These are phyloP conservation scores for Cisticola juncidis DNA, from an alignment of 2,113 vertebrate genomes.

Conservation along the genomic window DNA sequence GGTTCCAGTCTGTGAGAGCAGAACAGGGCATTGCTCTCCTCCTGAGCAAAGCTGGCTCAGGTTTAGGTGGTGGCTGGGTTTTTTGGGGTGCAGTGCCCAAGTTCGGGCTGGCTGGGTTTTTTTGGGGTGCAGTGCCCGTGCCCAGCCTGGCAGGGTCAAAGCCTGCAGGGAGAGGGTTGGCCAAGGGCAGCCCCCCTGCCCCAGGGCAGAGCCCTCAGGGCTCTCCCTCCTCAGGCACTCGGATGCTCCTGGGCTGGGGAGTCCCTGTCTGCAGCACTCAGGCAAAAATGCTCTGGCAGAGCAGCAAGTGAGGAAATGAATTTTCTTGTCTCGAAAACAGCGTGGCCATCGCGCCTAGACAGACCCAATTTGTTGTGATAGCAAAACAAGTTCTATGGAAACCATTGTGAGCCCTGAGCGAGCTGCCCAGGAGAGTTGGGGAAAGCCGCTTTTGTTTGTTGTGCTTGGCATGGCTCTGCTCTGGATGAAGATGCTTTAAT, in stretches of 20 bases:
- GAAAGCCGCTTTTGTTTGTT: conserved; percentile 91
- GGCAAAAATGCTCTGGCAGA: conserved; percentile 59
- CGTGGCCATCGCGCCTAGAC: conserved; percentile 60
- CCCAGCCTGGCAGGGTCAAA: background rate
- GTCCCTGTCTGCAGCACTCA: conserved; percentile 28
- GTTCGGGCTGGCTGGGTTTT: too few relatives aligned
- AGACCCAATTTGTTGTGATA: conserved; percentile 85
- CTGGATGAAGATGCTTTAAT: conserved; percentile 76
- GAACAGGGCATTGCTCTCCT: background rate
- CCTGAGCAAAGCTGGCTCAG: background rate
- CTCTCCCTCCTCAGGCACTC: background rate
- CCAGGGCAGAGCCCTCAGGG: background rate
- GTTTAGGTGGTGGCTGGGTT: too few relatives aligned
- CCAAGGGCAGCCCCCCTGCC: background rate
- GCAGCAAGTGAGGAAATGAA: conserved; percentile 45
- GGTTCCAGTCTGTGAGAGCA: background rate
- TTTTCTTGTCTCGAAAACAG: conserved; percentile 58
- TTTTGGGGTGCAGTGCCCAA: too few relatives aligned
- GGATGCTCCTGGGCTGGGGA: conserved; percentile 9
- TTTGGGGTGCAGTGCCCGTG: background rate
- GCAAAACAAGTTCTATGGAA: conserved; percentile 90
- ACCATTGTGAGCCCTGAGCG: conserved; percentile 85
- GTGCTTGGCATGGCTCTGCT: conserved; percentile 79
- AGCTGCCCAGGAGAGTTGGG: conserved; percentile 81
- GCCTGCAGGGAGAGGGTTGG: too few relatives aligned